A percentile compares a stretch with the other conserved stretches of the same genome.
Conservation (phyloP, 2,888 invertebrate genomes). For the Hydraecia micacea region DNA sequence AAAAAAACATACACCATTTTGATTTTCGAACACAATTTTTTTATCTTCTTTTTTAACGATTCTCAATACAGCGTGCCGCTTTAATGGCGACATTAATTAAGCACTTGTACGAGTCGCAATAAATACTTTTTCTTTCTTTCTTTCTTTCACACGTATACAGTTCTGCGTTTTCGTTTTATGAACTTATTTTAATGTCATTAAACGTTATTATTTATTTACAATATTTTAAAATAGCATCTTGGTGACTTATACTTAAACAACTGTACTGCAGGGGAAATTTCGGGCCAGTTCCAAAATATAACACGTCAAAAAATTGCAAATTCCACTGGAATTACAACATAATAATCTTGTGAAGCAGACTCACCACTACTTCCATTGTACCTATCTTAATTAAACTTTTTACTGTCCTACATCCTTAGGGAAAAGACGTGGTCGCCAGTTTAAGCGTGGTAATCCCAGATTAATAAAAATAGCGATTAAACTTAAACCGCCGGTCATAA, state of each 20-base stretch:
- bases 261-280: too few relatives aligned
- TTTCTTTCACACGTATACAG: too few relatives aligned
- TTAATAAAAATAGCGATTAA: slow-evolving; percentile 43
- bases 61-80: too few relatives aligned
- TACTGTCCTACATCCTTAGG: slow-evolving; percentile 8
- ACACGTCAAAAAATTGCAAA: background rate
- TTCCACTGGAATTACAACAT: background rate
- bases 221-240: too few relatives aligned
- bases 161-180: too few relatives aligned
- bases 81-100: too few relatives aligned
- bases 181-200: too few relatives aligned
- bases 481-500: slow-evolving; percentile 37
- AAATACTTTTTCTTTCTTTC: too few relatives aligned
- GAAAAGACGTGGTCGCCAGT: slow-evolving; percentile 16
- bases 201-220: too few relatives aligned
- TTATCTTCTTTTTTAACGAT: background rate
- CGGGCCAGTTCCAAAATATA: background rate
- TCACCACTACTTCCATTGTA: background rate
- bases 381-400: slow-evolving; percentile 9
- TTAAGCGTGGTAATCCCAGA: slow-evolving; percentile 14
- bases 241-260: too few relatives aligned
- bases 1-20: background rate
- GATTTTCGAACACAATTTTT: background rate
- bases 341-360: background rate
- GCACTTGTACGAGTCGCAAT: too few relatives aligned